Conservation (phyloP, 2,113 vertebrate species). For the Tympanuchus pallidicinctus region DNA sequence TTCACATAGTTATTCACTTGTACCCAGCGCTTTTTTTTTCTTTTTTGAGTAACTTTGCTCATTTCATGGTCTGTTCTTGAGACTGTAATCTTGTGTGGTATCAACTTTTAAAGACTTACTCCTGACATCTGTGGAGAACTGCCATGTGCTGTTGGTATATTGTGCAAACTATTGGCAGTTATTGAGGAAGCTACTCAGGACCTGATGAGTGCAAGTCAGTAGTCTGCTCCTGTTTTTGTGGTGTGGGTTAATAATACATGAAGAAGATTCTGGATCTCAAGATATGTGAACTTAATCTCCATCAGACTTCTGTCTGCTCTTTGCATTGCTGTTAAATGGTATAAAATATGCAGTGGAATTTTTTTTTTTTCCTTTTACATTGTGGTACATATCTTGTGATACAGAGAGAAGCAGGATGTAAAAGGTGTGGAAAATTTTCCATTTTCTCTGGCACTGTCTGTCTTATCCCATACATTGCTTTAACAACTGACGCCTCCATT, state of each 20-base stretch:
- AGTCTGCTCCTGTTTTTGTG: not conserved
- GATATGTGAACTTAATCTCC: not conserved
- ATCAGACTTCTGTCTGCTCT: not conserved
- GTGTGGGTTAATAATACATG: not conserved
- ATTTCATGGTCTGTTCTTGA: not conserved
- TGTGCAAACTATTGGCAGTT: not conserved
- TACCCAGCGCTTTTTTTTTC: not conserved
- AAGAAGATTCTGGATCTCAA: not conserved
- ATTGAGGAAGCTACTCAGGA: not conserved
- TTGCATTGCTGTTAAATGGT: constrained; percentile 9
- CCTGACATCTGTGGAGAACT: not conserved
- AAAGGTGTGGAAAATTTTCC: rapidly evolving
- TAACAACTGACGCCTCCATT: not conserved
- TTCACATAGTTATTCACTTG: not conserved
- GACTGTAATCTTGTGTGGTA: not conserved
- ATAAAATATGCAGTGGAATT: not conserved
- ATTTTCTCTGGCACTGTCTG: not conserved
- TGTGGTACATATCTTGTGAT: not conserved
- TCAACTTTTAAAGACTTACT: not conserved
- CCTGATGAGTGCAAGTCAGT: not conserved
- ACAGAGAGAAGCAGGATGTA: not conserved
- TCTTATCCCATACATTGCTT: not conserved
- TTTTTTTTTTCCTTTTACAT: not conserved
- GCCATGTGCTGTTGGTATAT: not conserved
- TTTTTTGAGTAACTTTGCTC: not conserved